phyloP scores from a whole-genome alignment of 2,797 vertebrate genomes.

The Anniella stebbinsi region DNA sequence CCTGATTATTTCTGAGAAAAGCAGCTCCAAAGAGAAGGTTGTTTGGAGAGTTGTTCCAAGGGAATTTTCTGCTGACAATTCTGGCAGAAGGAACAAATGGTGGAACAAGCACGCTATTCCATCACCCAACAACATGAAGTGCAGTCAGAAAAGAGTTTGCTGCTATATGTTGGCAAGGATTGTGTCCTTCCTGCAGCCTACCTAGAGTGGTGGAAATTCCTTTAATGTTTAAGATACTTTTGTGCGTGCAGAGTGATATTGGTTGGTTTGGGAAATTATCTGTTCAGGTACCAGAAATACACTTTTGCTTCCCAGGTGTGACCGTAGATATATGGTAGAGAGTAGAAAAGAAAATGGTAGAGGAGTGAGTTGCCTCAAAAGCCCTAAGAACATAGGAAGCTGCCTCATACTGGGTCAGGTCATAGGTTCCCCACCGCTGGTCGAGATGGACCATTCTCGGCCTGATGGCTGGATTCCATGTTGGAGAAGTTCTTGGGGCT shows the following conservation, averaged over 20 bases:
- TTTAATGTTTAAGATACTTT: neutral
- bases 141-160: neutral
- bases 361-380: neutral
- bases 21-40: neutral
- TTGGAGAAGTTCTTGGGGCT: too few relatives aligned
- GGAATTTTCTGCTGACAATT: neutral
- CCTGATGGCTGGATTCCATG: too few relatives aligned
- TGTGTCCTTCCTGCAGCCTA: neutral
- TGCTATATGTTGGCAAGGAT: neutral
- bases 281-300: neutral
- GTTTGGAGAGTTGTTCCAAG: neutral
- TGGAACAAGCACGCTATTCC: neutral
- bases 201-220: neutral
- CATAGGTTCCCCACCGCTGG: too few relatives aligned
- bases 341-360: neutral
- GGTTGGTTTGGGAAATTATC: too few relatives aligned
- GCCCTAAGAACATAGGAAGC: neutral
- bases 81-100: too few relatives aligned
- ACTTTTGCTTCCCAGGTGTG: neutral
- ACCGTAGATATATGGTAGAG: neutral
- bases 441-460: too few relatives aligned
- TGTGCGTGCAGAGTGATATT: neutral
- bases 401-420: too few relatives aligned
- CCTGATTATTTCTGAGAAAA: neutral
- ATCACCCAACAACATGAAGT: neutral